A percentile compares a stretch with the other conserved stretches of the same genome.
These are phyloP conservation scores for Cygnus olor DNA, from an alignment of 2,797 vertebrate species.

Conservation along the genomic window DNA sequence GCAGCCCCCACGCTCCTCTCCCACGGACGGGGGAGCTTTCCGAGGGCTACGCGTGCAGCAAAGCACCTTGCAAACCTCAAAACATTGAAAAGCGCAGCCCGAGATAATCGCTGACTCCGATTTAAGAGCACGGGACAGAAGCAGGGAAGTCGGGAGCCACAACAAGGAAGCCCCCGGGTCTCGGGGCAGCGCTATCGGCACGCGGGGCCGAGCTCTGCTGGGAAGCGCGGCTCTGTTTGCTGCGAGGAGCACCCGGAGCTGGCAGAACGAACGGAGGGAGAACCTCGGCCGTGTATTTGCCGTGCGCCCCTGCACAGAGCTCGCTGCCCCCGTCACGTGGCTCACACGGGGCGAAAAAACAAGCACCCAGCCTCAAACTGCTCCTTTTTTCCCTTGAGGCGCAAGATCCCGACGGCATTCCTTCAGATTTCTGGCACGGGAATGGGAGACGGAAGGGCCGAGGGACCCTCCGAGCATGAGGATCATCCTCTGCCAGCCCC, in stretches of 20 bases:
- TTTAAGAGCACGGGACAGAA: accelerated
- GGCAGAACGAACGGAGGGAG: not conserved
- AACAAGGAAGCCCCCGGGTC: not conserved
- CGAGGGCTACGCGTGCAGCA: accelerated
- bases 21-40: not conserved
- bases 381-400: too few species aligned
- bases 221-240: not conserved
- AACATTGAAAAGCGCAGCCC: accelerated
- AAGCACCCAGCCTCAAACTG: not conserved
- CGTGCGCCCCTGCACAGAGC: not conserved
- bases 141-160: accelerated
- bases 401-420: too few species aligned
- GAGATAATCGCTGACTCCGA: not conserved
- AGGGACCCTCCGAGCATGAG: not conserved
- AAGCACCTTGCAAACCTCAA: not conserved
- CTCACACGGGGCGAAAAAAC: too few species aligned
- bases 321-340: accelerated
- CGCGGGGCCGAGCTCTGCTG: not conserved
- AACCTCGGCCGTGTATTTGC: not conserved
- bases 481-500: not conserved
- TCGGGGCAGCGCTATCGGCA: not conserved
- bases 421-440: not conserved
- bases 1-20: not conserved
- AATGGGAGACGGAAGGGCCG: not conserved
- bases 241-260: accelerated